Conservation (phyloP, 1,140 invertebrate species). For the Ruditapes philippinarum region DNA sequence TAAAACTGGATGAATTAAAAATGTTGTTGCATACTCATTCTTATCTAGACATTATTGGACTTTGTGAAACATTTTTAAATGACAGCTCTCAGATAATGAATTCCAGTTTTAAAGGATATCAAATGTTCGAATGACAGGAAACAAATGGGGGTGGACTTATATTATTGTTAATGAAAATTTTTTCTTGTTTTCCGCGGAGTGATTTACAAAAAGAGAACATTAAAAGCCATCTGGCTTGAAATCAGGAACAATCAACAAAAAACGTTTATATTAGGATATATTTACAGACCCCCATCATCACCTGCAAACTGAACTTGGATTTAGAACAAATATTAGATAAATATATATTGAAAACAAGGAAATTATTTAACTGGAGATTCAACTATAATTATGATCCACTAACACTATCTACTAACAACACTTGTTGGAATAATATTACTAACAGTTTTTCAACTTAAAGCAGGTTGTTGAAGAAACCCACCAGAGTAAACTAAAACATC, state of each 20-base stretch:
- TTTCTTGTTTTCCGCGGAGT: background rate
- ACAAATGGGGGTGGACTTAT: background rate
- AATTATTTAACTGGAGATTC: background rate
- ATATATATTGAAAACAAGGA: background rate
- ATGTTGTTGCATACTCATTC: background rate
- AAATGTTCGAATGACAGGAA: background rate
- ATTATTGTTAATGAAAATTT: background rate
- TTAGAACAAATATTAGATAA: background rate
- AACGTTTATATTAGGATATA: background rate
- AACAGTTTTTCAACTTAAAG: background rate
- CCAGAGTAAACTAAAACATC: background rate
- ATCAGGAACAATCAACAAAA: background rate
- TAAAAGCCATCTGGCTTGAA: background rate
- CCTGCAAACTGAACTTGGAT: background rate
- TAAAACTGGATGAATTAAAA: background rate
- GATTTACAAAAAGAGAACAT: background rate
- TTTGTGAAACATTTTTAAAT: background rate
- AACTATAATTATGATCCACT: too few relatives aligned
- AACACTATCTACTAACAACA: background rate
- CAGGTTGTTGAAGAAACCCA: background rate
- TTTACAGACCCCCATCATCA: conserved; percentile 7
- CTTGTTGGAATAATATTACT: background rate
- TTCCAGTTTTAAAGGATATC: background rate
- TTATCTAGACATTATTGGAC: background rate
- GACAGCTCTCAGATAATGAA: background rate